These are phyloP conservation scores for Ophthalmolycus amberensis DNA, from an alignment of 2,113 vertebrate genomes.

Conservation along the genomic window DNA sequence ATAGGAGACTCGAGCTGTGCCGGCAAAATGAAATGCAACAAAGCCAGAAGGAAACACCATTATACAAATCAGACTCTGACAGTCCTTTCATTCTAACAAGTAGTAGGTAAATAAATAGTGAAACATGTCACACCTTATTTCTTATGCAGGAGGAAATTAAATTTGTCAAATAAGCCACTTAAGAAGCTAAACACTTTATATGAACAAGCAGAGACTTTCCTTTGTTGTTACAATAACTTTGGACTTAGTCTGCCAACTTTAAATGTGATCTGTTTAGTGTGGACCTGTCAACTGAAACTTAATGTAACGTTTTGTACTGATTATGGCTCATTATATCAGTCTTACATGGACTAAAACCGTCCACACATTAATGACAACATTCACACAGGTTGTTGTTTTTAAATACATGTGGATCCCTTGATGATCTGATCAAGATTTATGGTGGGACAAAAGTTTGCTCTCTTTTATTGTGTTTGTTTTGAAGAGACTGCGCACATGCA, in stretches of 20 bases:
- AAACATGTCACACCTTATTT: background rate
- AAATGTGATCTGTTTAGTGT: background rate
- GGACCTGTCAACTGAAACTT: background rate
- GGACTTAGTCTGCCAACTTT: background rate
- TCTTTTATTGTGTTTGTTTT: conserved; percentile 68
- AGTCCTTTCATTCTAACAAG: background rate
- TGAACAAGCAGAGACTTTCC: background rate
- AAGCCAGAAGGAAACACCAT: background rate
- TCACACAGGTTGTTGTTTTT: background rate
- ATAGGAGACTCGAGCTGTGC: background rate
- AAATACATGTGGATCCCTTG: conserved; percentile 8
- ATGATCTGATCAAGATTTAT: conserved; percentile 37
- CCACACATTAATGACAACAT: background rate
- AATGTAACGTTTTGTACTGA: background rate
- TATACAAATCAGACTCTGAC: conserved; percentile 6
- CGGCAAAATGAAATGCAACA: background rate
- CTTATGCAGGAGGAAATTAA: background rate
- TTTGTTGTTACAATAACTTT: background rate
- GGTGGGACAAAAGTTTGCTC: conserved; percentile 48
- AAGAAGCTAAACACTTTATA: background rate
- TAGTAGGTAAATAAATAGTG: background rate
- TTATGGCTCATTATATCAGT: background rate
- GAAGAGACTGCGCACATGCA: conserved; percentile 60
- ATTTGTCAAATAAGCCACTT: background rate
- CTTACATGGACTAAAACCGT: background rate